Evolutionary conservation across 2,888 invertebrate genomes (phyloP).

Genomic region (Serripes groenlandicus): DNA sequence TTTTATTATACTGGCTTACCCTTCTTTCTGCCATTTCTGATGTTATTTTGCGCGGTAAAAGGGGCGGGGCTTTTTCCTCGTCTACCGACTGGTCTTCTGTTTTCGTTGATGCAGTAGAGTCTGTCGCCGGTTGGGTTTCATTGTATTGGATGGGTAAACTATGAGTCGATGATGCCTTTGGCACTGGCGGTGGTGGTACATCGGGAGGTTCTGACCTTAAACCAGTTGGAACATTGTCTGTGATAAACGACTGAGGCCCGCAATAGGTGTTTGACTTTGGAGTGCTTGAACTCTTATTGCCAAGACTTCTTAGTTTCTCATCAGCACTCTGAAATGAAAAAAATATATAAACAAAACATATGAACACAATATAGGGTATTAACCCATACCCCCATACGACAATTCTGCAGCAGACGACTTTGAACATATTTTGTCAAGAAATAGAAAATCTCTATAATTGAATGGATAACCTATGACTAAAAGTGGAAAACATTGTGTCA

Average conservation of each 20-base stretch:
- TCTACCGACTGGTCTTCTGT: conserved; percentile 17
- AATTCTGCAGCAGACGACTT: no score
- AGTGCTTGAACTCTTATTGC: conserved; percentile 60
- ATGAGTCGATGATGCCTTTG: conserved; percentile 2
- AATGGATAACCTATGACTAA: no score
- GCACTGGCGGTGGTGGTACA: conserved; percentile 59
- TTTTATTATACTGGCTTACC: conserved; percentile 56
- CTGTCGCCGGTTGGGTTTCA: neutral
- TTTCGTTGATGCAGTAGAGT: conserved; percentile 12
- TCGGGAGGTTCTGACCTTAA: conserved; percentile 51
- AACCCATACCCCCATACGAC: no score
- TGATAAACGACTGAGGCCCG: conserved; percentile 41
- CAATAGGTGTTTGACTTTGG: conserved; percentile 51
- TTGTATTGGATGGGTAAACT: neutral
- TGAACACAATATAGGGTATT: neutral
- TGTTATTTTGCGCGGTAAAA: conserved; percentile 53
- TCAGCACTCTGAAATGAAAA: conserved; percentile 79
- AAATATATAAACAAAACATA: no score
- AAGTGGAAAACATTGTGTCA: no score
- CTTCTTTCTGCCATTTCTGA: conserved; percentile 76
- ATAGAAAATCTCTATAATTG: no score
- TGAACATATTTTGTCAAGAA: no score
- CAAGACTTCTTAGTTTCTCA: conserved; percentile 80
- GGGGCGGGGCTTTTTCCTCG: conserved; percentile 46
- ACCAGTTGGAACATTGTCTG: neutral